Percentiles rank a stretch among this genome's conserved stretches.
Conservation (phyloP, 2,888 invertebrate species). For the Diarsia brunnea region DNA sequence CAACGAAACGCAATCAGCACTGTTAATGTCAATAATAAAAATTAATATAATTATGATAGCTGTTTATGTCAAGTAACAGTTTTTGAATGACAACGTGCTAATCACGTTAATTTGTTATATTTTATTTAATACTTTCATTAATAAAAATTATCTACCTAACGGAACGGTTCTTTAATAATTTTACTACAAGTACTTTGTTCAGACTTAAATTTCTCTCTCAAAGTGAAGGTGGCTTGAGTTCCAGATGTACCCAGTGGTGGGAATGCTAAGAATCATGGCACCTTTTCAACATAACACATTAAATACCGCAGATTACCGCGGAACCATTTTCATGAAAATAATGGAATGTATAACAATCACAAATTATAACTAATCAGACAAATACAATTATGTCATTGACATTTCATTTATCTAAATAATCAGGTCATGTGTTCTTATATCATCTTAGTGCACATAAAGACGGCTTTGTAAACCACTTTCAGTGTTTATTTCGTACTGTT, state of each 20-base stretch:
- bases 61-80: too few species aligned
- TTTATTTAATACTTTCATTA: too few species aligned
- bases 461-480: constrained; percentile 34
- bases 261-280: neutral
- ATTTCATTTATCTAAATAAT: constrained; percentile 2
- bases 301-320: neutral
- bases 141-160: too few species aligned
- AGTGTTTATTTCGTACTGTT: constrained; percentile 17
- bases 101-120: neutral
- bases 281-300: too few species aligned
- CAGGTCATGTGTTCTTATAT: constrained; percentile 31
- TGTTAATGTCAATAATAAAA: too few species aligned
- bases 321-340: neutral
- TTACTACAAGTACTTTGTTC: too few species aligned
- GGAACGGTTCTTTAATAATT: too few species aligned
- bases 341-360: neutral
- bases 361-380: neutral
- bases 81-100: too few species aligned
- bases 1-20: too few species aligned
- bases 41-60: too few species aligned
- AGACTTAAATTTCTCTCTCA: neutral
- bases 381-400: neutral
- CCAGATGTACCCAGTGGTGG: neutral
- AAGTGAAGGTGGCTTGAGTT: neutral
- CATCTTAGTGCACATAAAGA: constrained; percentile 35